Evolutionary conservation across 2,797 vertebrate genomes (phyloP), one percentile per base, ranked within the genome.

Genomic region (Tragelaphus oryx): DNA sequence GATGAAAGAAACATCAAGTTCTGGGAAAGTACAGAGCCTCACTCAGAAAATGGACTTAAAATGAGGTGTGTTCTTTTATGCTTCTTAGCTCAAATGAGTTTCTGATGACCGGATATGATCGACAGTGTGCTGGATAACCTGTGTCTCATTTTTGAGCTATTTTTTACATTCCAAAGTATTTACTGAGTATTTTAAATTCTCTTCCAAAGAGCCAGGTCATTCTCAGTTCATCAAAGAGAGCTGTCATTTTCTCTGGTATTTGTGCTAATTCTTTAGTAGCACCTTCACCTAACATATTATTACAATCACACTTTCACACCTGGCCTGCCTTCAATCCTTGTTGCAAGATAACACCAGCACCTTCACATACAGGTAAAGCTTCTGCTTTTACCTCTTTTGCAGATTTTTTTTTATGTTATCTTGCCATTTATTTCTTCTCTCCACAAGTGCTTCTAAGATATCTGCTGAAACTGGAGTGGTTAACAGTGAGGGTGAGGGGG

Each of bases 181-280:
- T 89, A 37, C 37, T 87, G 54, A 18, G 3, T 83, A 78, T 94
- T 52, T 91, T 92, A 93, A 94, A 82, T 91, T 93, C 54, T 74
- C 62, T 94, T 94, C 87, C 79, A 93, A 93, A 92, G 41, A 95
- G 28, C 46, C 94, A 5, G 68, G 55, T 60, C 48, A 52, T 76
- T 92, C 75, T 85, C 79, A 88, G 89, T 62, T 92, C 1, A 2
- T 26, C 74, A 7, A 81, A 60, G 52, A 68, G 18, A 28, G 60
- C 74, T 89, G 12, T 75, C 84, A 76, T 65, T 87, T 20, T 48
- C 57, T 76, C 80, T 96, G 8, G 5, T 82, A 95, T 96, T 60
- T 95, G 50, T 92, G 94, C 54, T 85, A 52, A 93, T 93, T 48
- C 88, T 0, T 76, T 84, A 14, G 60, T 30, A n/a, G 24, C 54